Conservation (phyloP, 2,888 invertebrate genomes). For the Lagria hirta region DNA sequence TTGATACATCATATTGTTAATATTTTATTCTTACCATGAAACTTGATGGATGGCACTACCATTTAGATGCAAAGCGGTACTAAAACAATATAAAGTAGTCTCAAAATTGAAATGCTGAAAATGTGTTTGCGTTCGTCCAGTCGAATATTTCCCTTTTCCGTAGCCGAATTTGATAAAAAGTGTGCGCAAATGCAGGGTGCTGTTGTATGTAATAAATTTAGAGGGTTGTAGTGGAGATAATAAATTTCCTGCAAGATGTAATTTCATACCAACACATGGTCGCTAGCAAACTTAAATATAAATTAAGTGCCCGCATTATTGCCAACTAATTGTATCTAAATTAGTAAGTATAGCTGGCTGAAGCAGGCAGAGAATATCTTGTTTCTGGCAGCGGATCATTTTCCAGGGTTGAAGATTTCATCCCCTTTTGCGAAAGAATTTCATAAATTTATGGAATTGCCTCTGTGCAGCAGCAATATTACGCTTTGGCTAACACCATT, state of each 20-base stretch:
- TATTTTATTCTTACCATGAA: too few relatives aligned
- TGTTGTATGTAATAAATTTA: slow-evolving; percentile 10
- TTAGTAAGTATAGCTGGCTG: slow-evolving; percentile 30
- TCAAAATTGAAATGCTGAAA: too few relatives aligned
- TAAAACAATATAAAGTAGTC: too few relatives aligned
- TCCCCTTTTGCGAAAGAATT: slow-evolving; percentile 25
- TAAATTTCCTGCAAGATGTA: slow-evolving; percentile 34
- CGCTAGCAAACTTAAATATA: slow-evolving; percentile 33
- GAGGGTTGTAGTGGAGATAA: slow-evolving; percentile 10
- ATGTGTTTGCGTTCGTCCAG: neutral
- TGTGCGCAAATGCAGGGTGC: too few relatives aligned
- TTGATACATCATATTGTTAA: too few relatives aligned
- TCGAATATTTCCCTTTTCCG: too few relatives aligned
- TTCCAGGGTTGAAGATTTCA: slow-evolving; percentile 21
- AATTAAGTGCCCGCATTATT: slow-evolving; percentile 41
- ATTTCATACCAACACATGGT: slow-evolving; percentile 36
- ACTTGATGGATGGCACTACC: too few relatives aligned
- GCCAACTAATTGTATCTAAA: slow-evolving; percentile 41
- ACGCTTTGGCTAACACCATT: slow-evolving; percentile 15
- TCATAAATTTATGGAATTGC: slow-evolving; percentile 28
- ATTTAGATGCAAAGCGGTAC: too few relatives aligned
- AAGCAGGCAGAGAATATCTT: slow-evolving; percentile 7
- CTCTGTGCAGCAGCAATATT: slow-evolving; percentile 13
- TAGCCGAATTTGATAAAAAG: too few relatives aligned
- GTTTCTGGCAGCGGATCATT: slow-evolving; percentile 14